Conservation (phyloP, 1,140 invertebrate species). For the Daktulosphaira vitifoliae region DNA sequence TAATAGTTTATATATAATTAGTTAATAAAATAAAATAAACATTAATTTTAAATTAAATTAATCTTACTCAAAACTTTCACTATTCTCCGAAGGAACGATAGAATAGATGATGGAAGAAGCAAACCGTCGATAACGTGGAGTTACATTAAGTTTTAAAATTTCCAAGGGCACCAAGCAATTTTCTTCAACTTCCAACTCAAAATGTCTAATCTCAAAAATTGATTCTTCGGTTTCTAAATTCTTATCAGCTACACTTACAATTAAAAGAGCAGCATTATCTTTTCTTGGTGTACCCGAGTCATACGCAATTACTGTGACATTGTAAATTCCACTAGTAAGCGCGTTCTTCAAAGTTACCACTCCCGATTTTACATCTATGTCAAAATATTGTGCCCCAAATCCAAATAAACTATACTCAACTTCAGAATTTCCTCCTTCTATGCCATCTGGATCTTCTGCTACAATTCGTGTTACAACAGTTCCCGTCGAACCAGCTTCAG, state of each 20-base stretch:
- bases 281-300: conserved; percentile 73
- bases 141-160: conserved; percentile 60
- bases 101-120: conserved; percentile 24
- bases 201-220: conserved; percentile 62
- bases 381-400: conserved; percentile 56
- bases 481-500: conserved; percentile 60
- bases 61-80: conserved; percentile 36
- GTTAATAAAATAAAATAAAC: no score
- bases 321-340: conserved; percentile 54
- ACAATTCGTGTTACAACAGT: conserved; percentile 60
- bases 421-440: conserved; percentile 73
- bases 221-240: conserved; percentile 48
- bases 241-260: conserved; percentile 57
- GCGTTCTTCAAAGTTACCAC: conserved; percentile 61
- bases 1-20: no score
- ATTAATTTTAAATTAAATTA: not conserved
- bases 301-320: conserved; percentile 69
- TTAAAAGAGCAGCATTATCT: conserved; percentile 64
- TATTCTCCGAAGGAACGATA: conserved; percentile 41
- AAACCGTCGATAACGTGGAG: conserved; percentile 4
- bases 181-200: conserved; percentile 67
- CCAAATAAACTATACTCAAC: conserved; percentile 60
- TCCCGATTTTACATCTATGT: conserved; percentile 71
- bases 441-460: conserved; percentile 73
- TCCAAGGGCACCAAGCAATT: conserved; percentile 59